Evolutionary conservation across 2,888 invertebrate genomes (phyloP), one percentile per base, ranked within the genome.

Genomic region (Andrena bicolor): DNA sequence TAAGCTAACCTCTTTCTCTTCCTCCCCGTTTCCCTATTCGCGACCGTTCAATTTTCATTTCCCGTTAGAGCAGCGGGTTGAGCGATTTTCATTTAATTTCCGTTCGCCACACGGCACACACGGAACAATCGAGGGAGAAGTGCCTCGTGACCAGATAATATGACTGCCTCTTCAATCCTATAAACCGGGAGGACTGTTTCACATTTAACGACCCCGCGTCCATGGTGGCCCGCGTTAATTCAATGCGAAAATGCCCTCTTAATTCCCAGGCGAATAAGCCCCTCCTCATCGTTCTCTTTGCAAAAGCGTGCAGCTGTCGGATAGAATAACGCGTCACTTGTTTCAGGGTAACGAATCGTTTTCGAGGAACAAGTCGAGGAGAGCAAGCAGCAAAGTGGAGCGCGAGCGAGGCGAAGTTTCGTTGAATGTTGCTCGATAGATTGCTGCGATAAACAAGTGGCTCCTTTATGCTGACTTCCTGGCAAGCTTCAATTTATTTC

Each of bases 71-170:
- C 80, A 80, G 80, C 81, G 82, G 73, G 83, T 83, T 74, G 84
- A 79, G 80, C 80, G 86, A 87, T 89, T 84, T 83, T 89, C 84
- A 86, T 83, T 90, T 89, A 89, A 89, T 90, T 89, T 89, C 89
- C 90, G 88, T 76, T 88, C 80, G 81, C 86, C 77, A 78, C 75
- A 76, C 60, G 26, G 68, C 61, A 63, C 64, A 72, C 28, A 56
- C 70, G 70, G 56, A 16, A 49, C 71, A 48, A 41, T 49, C 35
- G 60, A n/a, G 28, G 30, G 48, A 74, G 73, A 70, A n/a, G 13
- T 56, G 26, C 10, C 20, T 53, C 53, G 20, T 2, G 16, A 26
- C 41, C 16, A 41, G 26, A 35, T 72, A 49, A 74, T 51, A 60
- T 7, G 28, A 35, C 53, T 61, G 51, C n/a, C 41, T 3, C 6